Evolutionary conservation across 2,113 vertebrate genomes (phyloP), one percentile per base, ranked within the genome.

Genomic region (Cebus imitator): DNA sequence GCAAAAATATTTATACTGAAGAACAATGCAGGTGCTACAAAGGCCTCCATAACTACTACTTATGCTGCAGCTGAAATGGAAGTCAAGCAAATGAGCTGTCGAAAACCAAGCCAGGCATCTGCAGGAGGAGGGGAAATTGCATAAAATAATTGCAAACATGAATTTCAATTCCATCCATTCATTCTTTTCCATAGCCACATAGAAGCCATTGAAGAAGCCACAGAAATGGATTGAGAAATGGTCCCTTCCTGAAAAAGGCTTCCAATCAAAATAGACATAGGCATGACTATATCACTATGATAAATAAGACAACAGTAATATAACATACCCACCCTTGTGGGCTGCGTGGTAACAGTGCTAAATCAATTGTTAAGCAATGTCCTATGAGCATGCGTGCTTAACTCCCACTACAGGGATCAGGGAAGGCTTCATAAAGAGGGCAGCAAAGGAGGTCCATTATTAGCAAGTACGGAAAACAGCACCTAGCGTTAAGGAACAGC

Each of bases 1-100:
- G 2, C 87, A 98, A 97, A 98, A 98, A 97, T 95, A 97, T 93
- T 98, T 97, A 97, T 84, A 92, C 94, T 94, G 89, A 96, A 97
- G 96, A 98, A 98, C 95, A 96, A 0, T 57, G 82, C 87, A 66
- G 72, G 92, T 97, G 92, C 91, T 83, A 86, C 94, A 98, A 95
- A 95, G 96, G 96, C 97, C 91, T 98, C 93, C 76, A 84, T 89
- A 98, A 97, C 84, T 96, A 97, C 98, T 98, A 97, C 97, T 97
- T 97, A 96, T 17, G 50, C 94, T 94, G 75, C 96, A 95, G 58
- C 91, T 97, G 90, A 87, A 96, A 96, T 0, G 3, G 87, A 97
- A 98, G 94, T 86, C 95, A 50, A 96, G 84, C 90, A 98, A 97
- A 92, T 30, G 70, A 96, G 83, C 92, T 32, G 50, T 96, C 94